Evolutionary conservation across 2,113 vertebrate species (phyloP), one percentile per base, ranked within the genome.

Genomic region (Python bivittatus): DNA sequence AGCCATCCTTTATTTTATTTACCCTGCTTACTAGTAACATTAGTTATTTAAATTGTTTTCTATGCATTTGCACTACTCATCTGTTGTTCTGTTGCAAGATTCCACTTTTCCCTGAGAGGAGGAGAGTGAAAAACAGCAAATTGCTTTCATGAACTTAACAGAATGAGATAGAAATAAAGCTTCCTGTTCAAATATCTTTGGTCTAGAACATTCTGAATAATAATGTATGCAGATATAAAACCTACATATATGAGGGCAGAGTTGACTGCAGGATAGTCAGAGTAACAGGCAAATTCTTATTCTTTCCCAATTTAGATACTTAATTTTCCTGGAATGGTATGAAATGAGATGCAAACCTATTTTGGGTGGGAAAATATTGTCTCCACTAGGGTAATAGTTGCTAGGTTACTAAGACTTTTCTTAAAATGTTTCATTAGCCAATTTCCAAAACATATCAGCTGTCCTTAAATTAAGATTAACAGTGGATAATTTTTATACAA

Each of bases 401-500:
- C 52, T 27, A 60, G 12, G 0, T 52, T 33, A 25, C 42, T 33
- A 33, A 33, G 33, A 7, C 57, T 84, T 58, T 64, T 53, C n/a
- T 23, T 3, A 54, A 79, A 17, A 8, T 79, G 33, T 42, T 79
- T 79, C 72, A 79, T 79, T 79, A 79, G 42, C 72, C 72, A 79
- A 22, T 79, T 79, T 79, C n/a, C 53, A 64, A 83, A 92, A n/a
- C 3, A 27, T 1, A 29, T 27, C 53, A 38, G 33, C 52, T 38
- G n/a, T 42, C 27, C 53, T 88, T 84, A 88, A 33, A 22, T 79
- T 79, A 79, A 79, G 72, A 79, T 79, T 79, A 79, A 79, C 72
- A 79, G 33, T 58, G 15, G n/a, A 17, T 90, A 0, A 88, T 85
- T 94, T 93, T 64, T 90, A 23, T 92, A 56, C 88, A 93, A 10